Conservation (phyloP, 2,888 invertebrate species). For the Synanthedon andrenaeformis region DNA sequence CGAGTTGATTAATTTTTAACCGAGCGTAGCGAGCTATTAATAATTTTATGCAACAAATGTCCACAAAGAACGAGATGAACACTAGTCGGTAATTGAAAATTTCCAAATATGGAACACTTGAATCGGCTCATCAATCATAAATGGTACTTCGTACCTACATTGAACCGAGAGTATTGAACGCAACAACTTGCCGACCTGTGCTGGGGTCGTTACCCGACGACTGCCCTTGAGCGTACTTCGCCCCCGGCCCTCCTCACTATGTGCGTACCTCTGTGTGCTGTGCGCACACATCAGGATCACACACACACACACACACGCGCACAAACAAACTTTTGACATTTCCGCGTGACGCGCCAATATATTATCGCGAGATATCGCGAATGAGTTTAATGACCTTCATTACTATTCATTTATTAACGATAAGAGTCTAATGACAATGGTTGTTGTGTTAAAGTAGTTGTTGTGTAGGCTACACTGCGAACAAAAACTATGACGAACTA, state of each 20-base stretch:
- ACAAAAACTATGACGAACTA: too few relatives aligned
- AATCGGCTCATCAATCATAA: conserved; percentile 10
- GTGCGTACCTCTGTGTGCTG: too few relatives aligned
- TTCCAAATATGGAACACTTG: background rate
- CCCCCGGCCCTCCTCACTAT: conserved; percentile 21
- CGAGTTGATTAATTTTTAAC: too few relatives aligned
- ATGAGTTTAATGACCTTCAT: conserved; percentile 41
- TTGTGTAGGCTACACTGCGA: too few relatives aligned
- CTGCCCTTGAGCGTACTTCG: conserved; percentile 62
- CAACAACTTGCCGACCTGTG: conserved; percentile 18
- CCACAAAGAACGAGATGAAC: too few relatives aligned
- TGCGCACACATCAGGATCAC: background rate
- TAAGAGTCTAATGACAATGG: too few relatives aligned
- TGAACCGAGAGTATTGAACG: conserved; percentile 13
- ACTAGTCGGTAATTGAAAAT: background rate
- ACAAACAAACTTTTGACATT: conserved; percentile 18
- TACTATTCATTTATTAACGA: background rate
- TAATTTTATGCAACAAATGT: too few relatives aligned
- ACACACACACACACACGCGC: conserved; percentile 9
- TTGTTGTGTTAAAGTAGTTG: too few relatives aligned
- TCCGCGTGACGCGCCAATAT: conserved; percentile 25
- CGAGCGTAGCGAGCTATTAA: too few relatives aligned
- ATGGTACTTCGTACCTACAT: conserved; percentile 10
- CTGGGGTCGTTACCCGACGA: conserved; percentile 51
- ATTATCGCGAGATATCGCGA: conserved; percentile 11